Percentiles rank a stretch among this genome's conserved stretches.
These are phyloP conservation scores for Glaucopsyche alexis DNA, from an alignment of 2,888 invertebrate genomes.

Conservation along the genomic window DNA sequence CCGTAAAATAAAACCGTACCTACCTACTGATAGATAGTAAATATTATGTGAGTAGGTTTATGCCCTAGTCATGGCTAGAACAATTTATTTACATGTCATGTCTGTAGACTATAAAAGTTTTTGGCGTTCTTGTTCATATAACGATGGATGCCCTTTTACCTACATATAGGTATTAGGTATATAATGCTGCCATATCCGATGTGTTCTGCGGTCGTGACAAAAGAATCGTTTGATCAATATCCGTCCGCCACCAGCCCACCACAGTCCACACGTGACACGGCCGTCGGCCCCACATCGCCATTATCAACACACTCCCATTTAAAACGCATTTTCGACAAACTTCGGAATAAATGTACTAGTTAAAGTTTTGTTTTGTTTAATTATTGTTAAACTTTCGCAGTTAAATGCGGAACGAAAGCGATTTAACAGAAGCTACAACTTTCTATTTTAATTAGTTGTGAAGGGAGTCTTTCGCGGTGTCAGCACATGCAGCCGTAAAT, in stretches of 20 bases:
- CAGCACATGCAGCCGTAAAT: not conserved
- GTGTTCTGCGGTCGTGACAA: slow-evolving; percentile 1
- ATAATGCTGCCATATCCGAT: slow-evolving; percentile 2
- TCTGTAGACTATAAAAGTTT: not conserved
- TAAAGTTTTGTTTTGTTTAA: slow-evolving; percentile 25
- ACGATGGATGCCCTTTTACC: not conserved
- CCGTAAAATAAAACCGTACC: not conserved
- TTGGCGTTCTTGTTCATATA: not conserved
- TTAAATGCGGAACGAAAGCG: slow-evolving; percentile 9
- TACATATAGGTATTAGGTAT: not conserved
- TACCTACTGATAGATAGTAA: not conserved
- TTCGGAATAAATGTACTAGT: not conserved
- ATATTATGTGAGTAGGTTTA: not conserved
- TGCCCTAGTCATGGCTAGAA: not conserved
- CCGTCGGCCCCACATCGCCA: not conserved
- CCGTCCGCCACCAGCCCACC: slow-evolving; percentile 32
- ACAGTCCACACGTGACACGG: not conserved
- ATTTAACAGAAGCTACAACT: slow-evolving; percentile 9
- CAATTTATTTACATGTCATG: not conserved
- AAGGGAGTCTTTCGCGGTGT: not conserved
- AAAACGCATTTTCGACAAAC: not conserved
- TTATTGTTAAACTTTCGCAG: slow-evolving; percentile 22
- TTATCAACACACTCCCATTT: not conserved
- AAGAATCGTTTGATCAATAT: slow-evolving; percentile 63
- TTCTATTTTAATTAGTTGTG: slow-evolving; percentile 11